Conservation (phyloP, 2,113 vertebrate genomes). For the Ranitomeya imitator region DNA sequence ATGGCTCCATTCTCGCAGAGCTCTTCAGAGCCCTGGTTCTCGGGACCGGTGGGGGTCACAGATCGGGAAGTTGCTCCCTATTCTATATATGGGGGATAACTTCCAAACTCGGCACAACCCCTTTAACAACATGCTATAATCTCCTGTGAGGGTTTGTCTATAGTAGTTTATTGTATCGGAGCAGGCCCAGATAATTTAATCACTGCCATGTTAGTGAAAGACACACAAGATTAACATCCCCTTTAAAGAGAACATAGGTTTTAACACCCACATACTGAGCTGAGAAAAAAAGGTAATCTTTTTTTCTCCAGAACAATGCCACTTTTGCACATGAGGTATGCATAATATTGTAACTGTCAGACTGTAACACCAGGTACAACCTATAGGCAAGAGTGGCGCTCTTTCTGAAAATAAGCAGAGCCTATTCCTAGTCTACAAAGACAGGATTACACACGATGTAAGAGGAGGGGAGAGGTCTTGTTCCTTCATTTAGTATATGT, state of each 20-base stretch:
- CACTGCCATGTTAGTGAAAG: background rate
- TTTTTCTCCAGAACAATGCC: background rate
- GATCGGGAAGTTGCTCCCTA: too few species aligned
- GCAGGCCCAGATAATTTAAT: background rate
- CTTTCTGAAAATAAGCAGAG: background rate
- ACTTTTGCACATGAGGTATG: too few species aligned
- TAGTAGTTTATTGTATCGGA: too few species aligned
- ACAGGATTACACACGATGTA: background rate
- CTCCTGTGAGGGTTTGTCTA: too few species aligned
- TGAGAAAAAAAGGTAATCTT: background rate
- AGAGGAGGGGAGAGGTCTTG: background rate
- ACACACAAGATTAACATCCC: background rate
- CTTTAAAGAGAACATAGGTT: background rate
- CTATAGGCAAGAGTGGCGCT: background rate
- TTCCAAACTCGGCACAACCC: too few species aligned
- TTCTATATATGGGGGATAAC: too few species aligned
- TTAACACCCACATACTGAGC: background rate
- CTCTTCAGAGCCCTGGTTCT: too few species aligned
- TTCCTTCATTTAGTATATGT: constrained; percentile 8
- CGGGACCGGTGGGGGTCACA: too few species aligned
- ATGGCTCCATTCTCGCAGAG: too few species aligned
- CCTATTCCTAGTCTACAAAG: background rate
- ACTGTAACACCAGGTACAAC: background rate
- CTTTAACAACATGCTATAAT: too few species aligned
- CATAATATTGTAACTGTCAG: too few species aligned